phyloP scores from a whole-genome alignment of 2,888 invertebrate genomes.

The Timandra comae region DNA sequence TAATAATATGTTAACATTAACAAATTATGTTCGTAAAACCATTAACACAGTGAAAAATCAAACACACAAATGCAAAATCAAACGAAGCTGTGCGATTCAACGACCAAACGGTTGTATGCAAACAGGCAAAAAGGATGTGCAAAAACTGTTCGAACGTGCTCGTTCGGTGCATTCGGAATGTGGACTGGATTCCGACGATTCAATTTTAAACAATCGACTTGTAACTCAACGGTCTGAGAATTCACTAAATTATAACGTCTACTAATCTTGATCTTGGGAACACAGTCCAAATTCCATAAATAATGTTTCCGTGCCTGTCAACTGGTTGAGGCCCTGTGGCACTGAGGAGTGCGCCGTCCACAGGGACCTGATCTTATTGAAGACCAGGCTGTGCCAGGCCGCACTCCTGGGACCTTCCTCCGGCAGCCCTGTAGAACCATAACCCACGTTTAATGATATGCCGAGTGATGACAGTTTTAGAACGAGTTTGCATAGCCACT shows the following conservation, averaged over 20 bases:
- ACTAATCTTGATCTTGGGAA: slow-evolving; percentile 5
- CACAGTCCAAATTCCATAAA: slow-evolving; percentile 52
- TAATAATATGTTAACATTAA: too few species aligned
- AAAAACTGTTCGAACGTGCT: slow-evolving; percentile 55
- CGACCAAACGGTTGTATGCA: slow-evolving; percentile 43
- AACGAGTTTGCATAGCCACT: slow-evolving; percentile 1
- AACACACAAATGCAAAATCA: slow-evolving; percentile 29
- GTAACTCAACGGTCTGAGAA: slow-evolving; percentile 9
- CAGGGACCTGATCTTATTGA: slow-evolving; percentile 92
- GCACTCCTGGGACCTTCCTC: slow-evolving; percentile 68
- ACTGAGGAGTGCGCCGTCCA: slow-evolving; percentile 88
- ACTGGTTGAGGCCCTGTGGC: slow-evolving; percentile 88
- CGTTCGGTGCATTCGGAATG: slow-evolving; percentile 50
- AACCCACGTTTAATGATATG: slow-evolving; percentile 10
- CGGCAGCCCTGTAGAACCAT: slow-evolving; percentile 54
- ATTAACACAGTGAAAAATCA: slow-evolving; percentile 24
- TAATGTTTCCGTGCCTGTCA: slow-evolving; percentile 77
- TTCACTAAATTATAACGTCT: neutral
- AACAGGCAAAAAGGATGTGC: slow-evolving; percentile 67
- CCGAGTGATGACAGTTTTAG: slow-evolving; percentile 1
- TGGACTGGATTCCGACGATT: slow-evolving; percentile 51
- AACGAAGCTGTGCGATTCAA: slow-evolving; percentile 53
- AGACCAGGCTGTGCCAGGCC: slow-evolving; percentile 85
- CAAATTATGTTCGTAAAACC: slow-evolving; percentile 20
- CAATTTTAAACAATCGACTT: slow-evolving; percentile 28